Conservation (phyloP, 2,797 vertebrate genomes). For the Sebastes hubbsi region DNA sequence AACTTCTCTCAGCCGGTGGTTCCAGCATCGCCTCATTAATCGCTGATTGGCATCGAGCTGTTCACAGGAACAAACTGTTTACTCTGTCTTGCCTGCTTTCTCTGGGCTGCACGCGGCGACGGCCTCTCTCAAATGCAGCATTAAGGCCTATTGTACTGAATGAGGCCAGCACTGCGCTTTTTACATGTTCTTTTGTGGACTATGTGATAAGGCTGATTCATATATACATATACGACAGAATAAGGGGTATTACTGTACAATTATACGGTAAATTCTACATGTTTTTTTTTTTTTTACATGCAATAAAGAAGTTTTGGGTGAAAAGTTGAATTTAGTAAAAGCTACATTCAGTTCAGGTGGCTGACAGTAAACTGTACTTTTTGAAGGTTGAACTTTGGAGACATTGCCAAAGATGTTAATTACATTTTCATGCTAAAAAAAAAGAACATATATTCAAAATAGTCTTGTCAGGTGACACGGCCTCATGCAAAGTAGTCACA, state of each 20-base stretch:
- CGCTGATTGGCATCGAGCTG: constrained; percentile 87
- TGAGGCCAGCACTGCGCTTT: constrained; percentile 26
- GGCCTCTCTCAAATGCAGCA: constrained; percentile 61
- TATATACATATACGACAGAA: background rate
- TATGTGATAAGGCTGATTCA: constrained; percentile 25
- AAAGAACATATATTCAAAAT: background rate
- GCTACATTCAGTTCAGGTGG: background rate
- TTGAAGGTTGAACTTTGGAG: background rate
- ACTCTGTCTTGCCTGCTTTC: constrained; percentile 81
- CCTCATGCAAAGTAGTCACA: background rate
- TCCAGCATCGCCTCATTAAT: constrained; percentile 87
- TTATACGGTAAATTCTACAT: background rate
- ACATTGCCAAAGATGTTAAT: background rate
- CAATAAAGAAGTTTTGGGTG: background rate
- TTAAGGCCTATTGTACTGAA: constrained; percentile 72
- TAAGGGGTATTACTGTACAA: background rate
- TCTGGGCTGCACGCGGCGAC: constrained; percentile 67
- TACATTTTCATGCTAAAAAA: background rate
- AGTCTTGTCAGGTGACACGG: background rate
- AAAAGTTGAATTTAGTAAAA: background rate
- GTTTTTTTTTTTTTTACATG: background rate
- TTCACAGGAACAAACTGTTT: constrained; percentile 86
- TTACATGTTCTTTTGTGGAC: constrained; percentile 26
- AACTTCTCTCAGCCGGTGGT: constrained; percentile 90
- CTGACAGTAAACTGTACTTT: constrained; percentile 4